A percentile compares a stretch with the other conserved stretches of the same genome.
Conservation (phyloP, 2,113 vertebrate genomes). For the Sprattus sprattus region DNA sequence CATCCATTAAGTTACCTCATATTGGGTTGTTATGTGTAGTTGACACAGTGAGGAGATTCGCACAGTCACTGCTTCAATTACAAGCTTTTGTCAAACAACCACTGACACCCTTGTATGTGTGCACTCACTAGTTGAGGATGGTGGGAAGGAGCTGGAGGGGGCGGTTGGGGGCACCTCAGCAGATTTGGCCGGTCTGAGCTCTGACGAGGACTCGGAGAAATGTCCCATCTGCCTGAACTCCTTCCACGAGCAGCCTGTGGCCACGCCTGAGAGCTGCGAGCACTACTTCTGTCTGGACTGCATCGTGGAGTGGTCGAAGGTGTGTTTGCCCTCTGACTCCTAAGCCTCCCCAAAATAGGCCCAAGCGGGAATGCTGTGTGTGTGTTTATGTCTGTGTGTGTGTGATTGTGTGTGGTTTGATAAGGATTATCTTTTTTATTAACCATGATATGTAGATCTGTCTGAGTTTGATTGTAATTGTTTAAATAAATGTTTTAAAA, state of each 20-base stretch:
- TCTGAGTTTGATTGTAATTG: neutral
- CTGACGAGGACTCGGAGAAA: constrained; percentile 87
- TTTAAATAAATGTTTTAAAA: neutral
- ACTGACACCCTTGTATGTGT: neutral
- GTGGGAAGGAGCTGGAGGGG: constrained; percentile 57
- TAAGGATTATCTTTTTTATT: neutral
- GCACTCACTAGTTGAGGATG: constrained; percentile 47
- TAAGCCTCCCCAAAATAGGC: neutral
- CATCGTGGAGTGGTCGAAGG: constrained; percentile 94
- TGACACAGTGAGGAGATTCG: too few species aligned
- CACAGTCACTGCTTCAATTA: neutral
- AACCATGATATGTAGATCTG: neutral
- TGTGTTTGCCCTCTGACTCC: constrained; percentile 55
- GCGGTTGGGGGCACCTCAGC: constrained; percentile 43
- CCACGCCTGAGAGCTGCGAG: constrained; percentile 89
- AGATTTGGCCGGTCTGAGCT: constrained; percentile 60
- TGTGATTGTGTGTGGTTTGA: too few species aligned
- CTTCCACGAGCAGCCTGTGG: constrained; percentile 86
- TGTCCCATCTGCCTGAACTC: constrained; percentile 95
- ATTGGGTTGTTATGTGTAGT: neutral
- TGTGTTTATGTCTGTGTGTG: neutral
- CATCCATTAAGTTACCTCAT: neutral
- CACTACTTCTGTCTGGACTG: constrained; percentile 98
- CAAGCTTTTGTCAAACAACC: neutral
- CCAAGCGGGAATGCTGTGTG: neutral